Percentiles rank a stretch among this genome's conserved stretches.
These are phyloP conservation scores for Chrysolina americana DNA, from an alignment of 2,888 invertebrate species.

Conservation along the genomic window DNA sequence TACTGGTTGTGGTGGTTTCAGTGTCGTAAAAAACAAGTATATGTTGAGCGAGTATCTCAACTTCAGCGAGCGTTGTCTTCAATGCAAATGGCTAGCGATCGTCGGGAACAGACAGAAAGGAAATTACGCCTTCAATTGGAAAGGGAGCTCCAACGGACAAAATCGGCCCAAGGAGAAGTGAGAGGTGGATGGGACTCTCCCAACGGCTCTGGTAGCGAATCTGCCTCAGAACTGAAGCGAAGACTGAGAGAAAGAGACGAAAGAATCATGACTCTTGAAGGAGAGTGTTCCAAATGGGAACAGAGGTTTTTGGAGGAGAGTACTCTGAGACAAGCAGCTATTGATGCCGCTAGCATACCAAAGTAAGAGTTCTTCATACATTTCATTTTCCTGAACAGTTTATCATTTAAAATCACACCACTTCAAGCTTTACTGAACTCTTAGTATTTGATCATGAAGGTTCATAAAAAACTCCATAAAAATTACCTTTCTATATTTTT, in stretches of 20 bases:
- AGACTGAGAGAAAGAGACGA: slow-evolving; percentile 79
- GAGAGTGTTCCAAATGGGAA: slow-evolving; percentile 89
- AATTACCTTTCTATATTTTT: no score
- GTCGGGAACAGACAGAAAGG: slow-evolving; percentile 88
- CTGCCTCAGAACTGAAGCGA: slow-evolving; percentile 75
- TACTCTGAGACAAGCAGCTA: slow-evolving; percentile 83
- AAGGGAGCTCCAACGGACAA: slow-evolving; percentile 81
- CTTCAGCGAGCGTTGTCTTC: slow-evolving; percentile 86
- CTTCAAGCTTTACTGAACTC: no score
- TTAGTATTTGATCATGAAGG: no score
- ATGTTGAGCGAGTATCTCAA: slow-evolving; percentile 88
- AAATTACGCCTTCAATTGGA: slow-evolving; percentile 89
- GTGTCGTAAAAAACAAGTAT: slow-evolving; percentile 88
- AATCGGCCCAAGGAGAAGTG: slow-evolving; percentile 60
- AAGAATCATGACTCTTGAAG: slow-evolving; percentile 82
- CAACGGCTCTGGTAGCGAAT: slow-evolving; percentile 71
- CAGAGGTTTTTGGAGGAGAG: slow-evolving; percentile 88
- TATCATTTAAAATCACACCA: no score
- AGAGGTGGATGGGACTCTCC: slow-evolving; percentile 64
- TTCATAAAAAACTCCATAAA: no score
- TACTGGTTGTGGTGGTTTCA: slow-evolving; percentile 62
- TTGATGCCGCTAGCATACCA: slow-evolving; percentile 84
- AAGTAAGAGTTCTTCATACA: slow-evolving; percentile 70
- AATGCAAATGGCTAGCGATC: slow-evolving; percentile 86
- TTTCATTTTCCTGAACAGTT: not conserved